Conservation (phyloP, 2,113 vertebrate species). For the Mastomys coucha region DNA sequence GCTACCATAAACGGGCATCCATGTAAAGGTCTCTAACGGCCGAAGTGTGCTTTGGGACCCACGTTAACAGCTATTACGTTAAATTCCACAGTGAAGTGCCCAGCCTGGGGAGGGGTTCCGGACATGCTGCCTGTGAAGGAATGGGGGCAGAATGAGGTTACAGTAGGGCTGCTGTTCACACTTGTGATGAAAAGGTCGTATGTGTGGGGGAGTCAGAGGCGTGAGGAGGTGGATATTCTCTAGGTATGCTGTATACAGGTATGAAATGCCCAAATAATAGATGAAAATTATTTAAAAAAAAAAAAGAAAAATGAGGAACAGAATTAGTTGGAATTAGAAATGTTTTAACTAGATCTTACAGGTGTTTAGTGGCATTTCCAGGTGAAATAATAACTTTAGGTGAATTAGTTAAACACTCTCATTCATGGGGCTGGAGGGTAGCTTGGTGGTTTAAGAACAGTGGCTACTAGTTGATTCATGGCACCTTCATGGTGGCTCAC, state of each 20-base stretch:
- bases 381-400: conserved; percentile 12
- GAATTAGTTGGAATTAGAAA: not conserved
- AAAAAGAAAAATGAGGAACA: not conserved
- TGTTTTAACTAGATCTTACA: not conserved
- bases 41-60: not conserved
- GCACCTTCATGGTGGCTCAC: not conserved
- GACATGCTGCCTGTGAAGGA: not conserved
- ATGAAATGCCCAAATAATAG: not conserved
- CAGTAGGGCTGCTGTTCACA: not conserved
- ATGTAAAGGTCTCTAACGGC: not conserved
- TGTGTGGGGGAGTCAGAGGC: not conserved
- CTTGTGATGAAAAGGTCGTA: not conserved
- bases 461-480: not conserved
- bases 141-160: not conserved
- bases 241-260: not conserved
- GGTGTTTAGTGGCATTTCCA: not conserved
- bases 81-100: not conserved
- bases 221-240: not conserved
- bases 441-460: not conserved
- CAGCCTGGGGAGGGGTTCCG: not conserved
- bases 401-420: not conserved
- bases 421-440: not conserved
- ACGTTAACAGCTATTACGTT: not conserved
- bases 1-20: not conserved
- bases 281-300: not conserved